phyloP scores from a whole-genome alignment of 2,113 vertebrate species.

The Artemisiospiza belli region DNA sequence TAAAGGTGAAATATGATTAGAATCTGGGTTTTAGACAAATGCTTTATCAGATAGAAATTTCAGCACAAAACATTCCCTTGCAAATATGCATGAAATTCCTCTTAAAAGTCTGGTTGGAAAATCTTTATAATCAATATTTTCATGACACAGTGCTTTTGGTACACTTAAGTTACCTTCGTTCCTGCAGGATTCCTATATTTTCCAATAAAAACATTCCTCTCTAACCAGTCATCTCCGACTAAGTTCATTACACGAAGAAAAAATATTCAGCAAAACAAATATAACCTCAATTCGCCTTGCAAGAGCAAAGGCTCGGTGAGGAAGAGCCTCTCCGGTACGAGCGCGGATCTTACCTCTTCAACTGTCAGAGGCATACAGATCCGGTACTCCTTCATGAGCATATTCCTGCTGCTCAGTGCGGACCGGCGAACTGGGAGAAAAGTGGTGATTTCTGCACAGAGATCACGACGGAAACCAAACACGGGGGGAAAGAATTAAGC shows the following conservation, averaged over 20 bases:
- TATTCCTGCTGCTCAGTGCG: constrained; percentile 74
- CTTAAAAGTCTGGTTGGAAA: not conserved
- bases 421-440: constrained; percentile 54
- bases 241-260: not conserved
- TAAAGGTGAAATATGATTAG: constrained; percentile 7
- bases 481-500: not conserved
- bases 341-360: constrained; percentile 87
- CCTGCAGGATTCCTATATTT: not conserved
- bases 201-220: constrained; percentile 27
- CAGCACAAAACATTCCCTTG: not conserved
- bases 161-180: constrained; percentile 19
- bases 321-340: not conserved
- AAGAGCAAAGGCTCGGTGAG: not conserved
- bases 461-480: constrained; percentile 35
- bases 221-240: not conserved
- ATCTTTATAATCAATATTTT: not conserved
- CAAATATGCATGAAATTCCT: not conserved
- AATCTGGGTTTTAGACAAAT: not conserved
- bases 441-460: constrained; percentile 1
- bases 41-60: not conserved
- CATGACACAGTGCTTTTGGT: not conserved
- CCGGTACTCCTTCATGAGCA: constrained; percentile 97
- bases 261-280: constrained; percentile 26
- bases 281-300: not conserved
- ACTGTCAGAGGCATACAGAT: constrained; percentile 98